Conservation (phyloP, 1,140 invertebrate species). For the Neomicropteryx cornuta region DNA sequence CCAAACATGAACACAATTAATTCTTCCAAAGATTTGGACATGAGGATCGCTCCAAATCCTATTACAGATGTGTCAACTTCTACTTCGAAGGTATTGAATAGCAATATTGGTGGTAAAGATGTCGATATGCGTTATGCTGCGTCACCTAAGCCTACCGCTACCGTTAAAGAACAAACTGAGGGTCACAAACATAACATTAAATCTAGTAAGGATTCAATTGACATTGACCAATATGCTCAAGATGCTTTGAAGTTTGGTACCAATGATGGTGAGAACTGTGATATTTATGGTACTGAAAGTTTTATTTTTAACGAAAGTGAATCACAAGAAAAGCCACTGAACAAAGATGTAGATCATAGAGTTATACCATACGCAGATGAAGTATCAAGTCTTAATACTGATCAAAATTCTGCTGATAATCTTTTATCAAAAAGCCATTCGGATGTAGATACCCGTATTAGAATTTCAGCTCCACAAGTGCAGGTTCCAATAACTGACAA, state of each 20-base stretch:
- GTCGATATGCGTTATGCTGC: constrained; percentile 44
- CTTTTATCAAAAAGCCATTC: no score
- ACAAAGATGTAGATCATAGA: constrained; percentile 40
- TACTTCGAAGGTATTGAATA: constrained; percentile 2
- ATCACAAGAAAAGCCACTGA: no score
- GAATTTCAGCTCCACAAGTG: constrained; percentile 30
- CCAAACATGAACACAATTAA: constrained; percentile 11
- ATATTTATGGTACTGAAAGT: constrained; percentile 19
- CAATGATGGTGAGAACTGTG: constrained; percentile 35
- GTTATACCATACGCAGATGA: constrained; percentile 32
- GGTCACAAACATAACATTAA: constrained; percentile 17
- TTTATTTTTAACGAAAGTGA: constrained; percentile 2
- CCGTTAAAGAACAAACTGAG: constrained; percentile 11
- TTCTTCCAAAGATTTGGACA: constrained; percentile 34
- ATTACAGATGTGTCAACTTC: constrained; percentile 19
- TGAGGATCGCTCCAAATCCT: constrained; percentile 30
- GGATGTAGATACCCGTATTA: constrained; percentile 39
- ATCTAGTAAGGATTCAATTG: constrained; percentile 32
- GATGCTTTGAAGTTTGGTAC: constrained; percentile 37
- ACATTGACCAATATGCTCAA: constrained; percentile 40
- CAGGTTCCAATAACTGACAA: constrained; percentile 34
- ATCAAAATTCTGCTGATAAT: constrained; percentile 28
- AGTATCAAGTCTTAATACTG: constrained; percentile 16
- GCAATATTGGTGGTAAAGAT: constrained; percentile 32
- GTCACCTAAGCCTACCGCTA: constrained; percentile 23